These are phyloP conservation scores for Zoanthus sansibaricus DNA, from an alignment of 92 coral and sea anemone genomes.

Conservation along the genomic window DNA sequence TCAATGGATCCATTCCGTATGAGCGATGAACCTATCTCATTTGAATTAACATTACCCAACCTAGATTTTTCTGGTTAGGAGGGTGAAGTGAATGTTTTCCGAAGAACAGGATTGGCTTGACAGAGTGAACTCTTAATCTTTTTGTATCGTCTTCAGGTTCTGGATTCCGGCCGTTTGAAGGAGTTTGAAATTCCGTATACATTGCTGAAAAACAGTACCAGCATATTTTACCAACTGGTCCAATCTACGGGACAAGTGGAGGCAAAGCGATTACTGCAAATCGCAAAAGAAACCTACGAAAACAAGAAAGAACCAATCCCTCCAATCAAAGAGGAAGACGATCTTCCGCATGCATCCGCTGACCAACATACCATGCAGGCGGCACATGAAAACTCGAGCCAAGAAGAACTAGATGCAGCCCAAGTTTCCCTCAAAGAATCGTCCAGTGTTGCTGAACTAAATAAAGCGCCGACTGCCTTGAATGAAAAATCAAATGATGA, in stretches of 20 bases:
- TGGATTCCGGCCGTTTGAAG: slow-evolving; percentile 2
- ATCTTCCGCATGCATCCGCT: background rate
- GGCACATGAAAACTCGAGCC: background rate
- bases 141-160: background rate
- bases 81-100: no score
- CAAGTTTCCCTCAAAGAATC: background rate
- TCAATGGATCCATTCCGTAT: no score
- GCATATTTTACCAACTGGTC: slow-evolving; percentile 13
- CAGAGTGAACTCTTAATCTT: no score
- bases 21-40: no score
- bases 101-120: no score
- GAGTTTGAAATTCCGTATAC: slow-evolving; percentile 16
- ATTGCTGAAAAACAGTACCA: background rate
- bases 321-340: background rate
- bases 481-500: background rate
- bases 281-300: background rate
- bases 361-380: background rate
- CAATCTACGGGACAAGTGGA: background rate
- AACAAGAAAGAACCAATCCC: background rate
- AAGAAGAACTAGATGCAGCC: background rate
- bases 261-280: background rate
- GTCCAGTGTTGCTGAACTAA: background rate
- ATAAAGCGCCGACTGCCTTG: background rate
- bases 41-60: no score
- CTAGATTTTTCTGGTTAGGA: no score